A percentile compares a stretch with the other conserved stretches of the same genome.
phyloP scores from a whole-genome alignment of 2,888 invertebrate species.

The Chaetogeoica ovagalla region DNA sequence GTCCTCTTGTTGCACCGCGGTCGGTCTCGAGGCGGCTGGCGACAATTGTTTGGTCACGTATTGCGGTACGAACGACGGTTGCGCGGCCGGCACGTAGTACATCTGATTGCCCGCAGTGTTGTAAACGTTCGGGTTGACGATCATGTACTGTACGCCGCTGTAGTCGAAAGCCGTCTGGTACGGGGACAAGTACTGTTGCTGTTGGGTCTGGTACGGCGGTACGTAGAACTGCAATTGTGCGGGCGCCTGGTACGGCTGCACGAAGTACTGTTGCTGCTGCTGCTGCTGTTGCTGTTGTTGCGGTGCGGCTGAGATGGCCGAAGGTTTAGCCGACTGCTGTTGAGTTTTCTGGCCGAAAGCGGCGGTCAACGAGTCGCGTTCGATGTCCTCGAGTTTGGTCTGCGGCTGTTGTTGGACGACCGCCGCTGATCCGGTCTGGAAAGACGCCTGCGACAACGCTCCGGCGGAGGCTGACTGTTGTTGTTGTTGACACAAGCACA shows the following conservation, averaged over 20 bases:
- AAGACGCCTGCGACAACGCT: conserved; percentile 10
- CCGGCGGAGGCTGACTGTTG: neutral
- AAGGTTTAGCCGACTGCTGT: conserved; percentile 4
- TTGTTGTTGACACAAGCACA: conserved; percentile 34
- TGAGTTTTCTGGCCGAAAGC: conserved; percentile 21
- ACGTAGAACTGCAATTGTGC: conserved; percentile 27
- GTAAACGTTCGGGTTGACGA: conserved; percentile 21
- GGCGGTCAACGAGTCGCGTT: conserved; percentile 18
- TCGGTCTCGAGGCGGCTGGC: neutral
- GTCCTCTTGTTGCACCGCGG: conserved; percentile 7
- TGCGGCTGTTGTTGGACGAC: conserved; percentile 26
- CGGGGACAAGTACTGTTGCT: conserved; percentile 25
- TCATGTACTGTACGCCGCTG: conserved; percentile 30
- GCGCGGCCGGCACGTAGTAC: conserved; percentile 30
- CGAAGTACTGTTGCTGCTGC: conserved; percentile 33
- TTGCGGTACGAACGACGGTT: conserved; percentile 32
- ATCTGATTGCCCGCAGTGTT: conserved; percentile 14
- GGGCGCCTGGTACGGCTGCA: conserved; percentile 18
- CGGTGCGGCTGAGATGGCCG: neutral
- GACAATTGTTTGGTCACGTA: conserved; percentile 40
- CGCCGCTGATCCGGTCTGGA: conserved; percentile 11
- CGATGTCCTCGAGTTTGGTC: conserved; percentile 44
- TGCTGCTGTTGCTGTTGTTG: conserved; percentile 8
- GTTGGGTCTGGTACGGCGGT: conserved; percentile 42
- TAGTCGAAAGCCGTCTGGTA: conserved; percentile 39